These are phyloP conservation scores for Phyto melanocephala DNA, from an alignment of 2,888 invertebrate species.

Conservation along the genomic window DNA sequence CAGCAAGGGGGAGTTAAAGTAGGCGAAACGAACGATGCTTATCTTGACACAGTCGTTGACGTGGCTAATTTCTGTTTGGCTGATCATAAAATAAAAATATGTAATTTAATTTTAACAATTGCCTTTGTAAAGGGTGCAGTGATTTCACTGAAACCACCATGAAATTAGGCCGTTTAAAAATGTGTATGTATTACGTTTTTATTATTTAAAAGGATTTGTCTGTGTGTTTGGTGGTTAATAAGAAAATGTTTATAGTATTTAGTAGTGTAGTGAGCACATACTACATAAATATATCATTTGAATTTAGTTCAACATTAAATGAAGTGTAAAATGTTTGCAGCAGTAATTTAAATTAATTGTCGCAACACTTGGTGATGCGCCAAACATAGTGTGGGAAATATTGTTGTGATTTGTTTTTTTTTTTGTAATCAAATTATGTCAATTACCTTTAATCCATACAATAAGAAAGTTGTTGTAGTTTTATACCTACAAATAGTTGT, in stretches of 20 bases:
- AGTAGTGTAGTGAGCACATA: too few relatives aligned
- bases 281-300: slow-evolving; percentile 23
- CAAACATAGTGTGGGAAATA: slow-evolving; percentile 46
- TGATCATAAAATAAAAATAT: slow-evolving; percentile 76
- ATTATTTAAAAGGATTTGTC: background rate
- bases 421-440: background rate
- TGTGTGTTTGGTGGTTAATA: slow-evolving; percentile 23
- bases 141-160: slow-evolving; percentile 35
- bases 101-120: slow-evolving; percentile 78
- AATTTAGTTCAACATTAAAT: slow-evolving; percentile 47
- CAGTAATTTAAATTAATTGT: slow-evolving; percentile 58
- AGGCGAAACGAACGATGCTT: slow-evolving; percentile 58
- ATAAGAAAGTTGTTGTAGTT: too few relatives aligned
- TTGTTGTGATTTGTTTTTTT: slow-evolving; percentile 7
- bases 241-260: background rate
- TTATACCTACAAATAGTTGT: too few relatives aligned
- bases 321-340: slow-evolving; percentile 46
- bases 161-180: slow-evolving; percentile 19
- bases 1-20: slow-evolving; percentile 26
- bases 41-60: slow-evolving; percentile 70
- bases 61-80: slow-evolving; percentile 77
- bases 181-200: background rate
- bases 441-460: background rate
- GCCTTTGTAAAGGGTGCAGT: slow-evolving; percentile 64
- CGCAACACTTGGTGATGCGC: slow-evolving; percentile 15